Evolutionary conservation across 2,888 invertebrate genomes (phyloP), one percentile per base, ranked within the genome.

Genomic region (Troglohyphantes excavatus): DNA sequence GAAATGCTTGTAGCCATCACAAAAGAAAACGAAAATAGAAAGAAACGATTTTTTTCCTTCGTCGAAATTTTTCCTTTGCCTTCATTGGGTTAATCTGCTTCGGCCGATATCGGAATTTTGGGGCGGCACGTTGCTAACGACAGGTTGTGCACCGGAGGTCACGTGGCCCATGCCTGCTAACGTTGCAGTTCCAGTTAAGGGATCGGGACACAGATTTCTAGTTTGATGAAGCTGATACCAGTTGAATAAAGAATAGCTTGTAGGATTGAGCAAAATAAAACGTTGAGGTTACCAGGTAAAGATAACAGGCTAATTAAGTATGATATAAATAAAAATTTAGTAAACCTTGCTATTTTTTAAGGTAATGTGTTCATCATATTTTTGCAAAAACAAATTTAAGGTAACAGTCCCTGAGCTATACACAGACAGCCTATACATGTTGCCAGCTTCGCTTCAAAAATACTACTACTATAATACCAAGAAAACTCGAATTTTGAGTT

Each of bases 51-150:
- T 75, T 73, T 75, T 68, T 53, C 27, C n/a, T 59, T 21, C 9
- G 65, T 39, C 68, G 21, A 76, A 68, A 46, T 26, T 53, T 46
- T 53, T 46, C 53, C 68, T 53, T 21, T 68, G 27, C 68, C 72
- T 43, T 72, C 29, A 68, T 53, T 68, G 79, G n/a, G 67, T 81
- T 81, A 81, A 81, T 81, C 79, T 79, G 72, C 86, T 86, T 46
- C 78, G 78, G 72, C 86, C 86, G 76, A 78, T 86, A 86, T 86
- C 86, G 86, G 78, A 70, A 65, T 79, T 86, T 86, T 86, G 61
- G 79, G 72, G 29, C 79, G 63, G 78, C 86, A 86, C 86, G 86
- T 86, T 63, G 11, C 43, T 63, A 79, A 79, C 86, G 79, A 79
- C 86, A 86, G 86, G 79, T 79, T 86, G 86, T 63, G 78, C 63